phyloP scores from a whole-genome alignment of 1,140 invertebrate species.

The Hycleus cichorii region DNA sequence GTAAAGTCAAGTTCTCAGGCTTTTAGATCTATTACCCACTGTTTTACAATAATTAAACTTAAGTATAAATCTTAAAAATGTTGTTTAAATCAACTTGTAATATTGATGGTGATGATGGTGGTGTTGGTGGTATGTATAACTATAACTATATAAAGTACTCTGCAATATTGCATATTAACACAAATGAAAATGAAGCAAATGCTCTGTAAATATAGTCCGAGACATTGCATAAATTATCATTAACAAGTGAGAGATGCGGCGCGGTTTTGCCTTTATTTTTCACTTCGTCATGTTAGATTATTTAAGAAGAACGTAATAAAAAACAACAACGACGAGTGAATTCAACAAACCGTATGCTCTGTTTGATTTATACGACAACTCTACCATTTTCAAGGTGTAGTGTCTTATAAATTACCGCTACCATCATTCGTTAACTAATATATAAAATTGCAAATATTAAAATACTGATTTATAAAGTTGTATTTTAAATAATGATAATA shows the following conservation, averaged over 20 bases:
- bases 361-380: conserved; percentile 12
- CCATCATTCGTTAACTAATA: conserved; percentile 13
- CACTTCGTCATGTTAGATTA: conserved; percentile 7
- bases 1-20: too few relatives aligned
- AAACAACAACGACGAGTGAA: not conserved
- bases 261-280: conserved; percentile 10
- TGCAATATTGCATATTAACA: too few relatives aligned
- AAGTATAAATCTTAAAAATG: too few relatives aligned
- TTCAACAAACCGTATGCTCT: conserved; percentile 8
- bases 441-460: conserved; percentile 11
- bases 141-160: too few relatives aligned
- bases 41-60: too few relatives aligned
- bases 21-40: too few relatives aligned
- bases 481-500: not conserved
- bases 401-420: conserved; percentile 13
- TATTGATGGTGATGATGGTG: too few relatives aligned
- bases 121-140: too few relatives aligned
- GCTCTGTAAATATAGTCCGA: conserved; percentile 7
- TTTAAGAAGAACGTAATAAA: not conserved
- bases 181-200: conserved; percentile 5
- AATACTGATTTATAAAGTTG: conserved; percentile 9
- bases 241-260: conserved; percentile 15
- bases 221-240: conserved; percentile 16
- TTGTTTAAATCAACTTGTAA: too few relatives aligned
- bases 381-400: conserved; percentile 9